phyloP scores from a whole-genome alignment of 2,113 vertebrate genomes.

The Hippocampus zosterae region DNA sequence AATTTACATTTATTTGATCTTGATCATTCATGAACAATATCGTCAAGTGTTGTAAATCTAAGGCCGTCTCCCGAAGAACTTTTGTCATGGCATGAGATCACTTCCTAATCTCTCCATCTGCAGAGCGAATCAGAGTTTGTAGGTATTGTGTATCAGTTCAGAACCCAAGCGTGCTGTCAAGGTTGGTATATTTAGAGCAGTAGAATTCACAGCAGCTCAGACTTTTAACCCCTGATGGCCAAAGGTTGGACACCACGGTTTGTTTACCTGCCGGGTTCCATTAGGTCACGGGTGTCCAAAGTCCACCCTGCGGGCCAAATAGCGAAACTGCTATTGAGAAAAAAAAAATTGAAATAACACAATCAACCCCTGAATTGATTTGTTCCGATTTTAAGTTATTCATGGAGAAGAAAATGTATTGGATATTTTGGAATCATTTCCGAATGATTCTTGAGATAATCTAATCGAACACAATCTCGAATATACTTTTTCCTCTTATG shows the following conservation, averaged over 20 bases:
- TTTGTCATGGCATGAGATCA: background rate
- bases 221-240: constrained; percentile 32
- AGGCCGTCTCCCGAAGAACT: background rate
- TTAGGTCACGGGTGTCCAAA: background rate
- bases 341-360: no score
- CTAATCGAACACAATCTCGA: no score
- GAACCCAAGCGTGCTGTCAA: constrained; percentile 48
- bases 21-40: background rate
- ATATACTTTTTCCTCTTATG: no score
- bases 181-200: constrained; percentile 69
- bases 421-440: no score
- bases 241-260: constrained; percentile 53
- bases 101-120: constrained; percentile 8
- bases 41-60: background rate
- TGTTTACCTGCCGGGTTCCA: constrained; percentile 60
- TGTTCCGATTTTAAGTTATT: no score
- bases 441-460: no score
- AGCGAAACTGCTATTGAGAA: no score
- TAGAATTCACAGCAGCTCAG: constrained; percentile 54
- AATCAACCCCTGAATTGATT: no score
- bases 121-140: constrained; percentile 32
- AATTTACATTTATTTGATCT: no score
- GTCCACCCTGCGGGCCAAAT: background rate
- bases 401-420: no score
- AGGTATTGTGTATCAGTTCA: constrained; percentile 45